Percentiles rank a stretch among this genome's conserved stretches.
Evolutionary conservation across 53 echinoderm and acorn worm genomes (phyloP).

Genomic region (Echinarachnius parma): DNA sequence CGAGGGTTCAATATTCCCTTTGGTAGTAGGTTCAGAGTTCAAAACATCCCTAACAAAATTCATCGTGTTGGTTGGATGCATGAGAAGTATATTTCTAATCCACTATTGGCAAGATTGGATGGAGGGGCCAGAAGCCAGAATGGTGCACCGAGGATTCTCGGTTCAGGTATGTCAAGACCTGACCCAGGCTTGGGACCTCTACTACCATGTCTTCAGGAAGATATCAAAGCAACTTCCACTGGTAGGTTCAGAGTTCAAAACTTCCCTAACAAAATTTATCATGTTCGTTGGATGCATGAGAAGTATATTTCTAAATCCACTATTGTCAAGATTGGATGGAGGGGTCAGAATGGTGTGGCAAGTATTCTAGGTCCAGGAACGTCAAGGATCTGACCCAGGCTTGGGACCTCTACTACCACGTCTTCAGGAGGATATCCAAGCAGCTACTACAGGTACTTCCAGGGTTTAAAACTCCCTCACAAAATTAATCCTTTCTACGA

Average conservation of each 20-base stretch:
- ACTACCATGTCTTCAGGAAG: slow-evolving; percentile 94
- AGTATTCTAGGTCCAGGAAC: slow-evolving; percentile 86
- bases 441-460: slow-evolving; percentile 98
- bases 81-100: too few relatives aligned
- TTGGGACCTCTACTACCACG: slow-evolving; percentile 99
- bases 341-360: slow-evolving; percentile 94
- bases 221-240: slow-evolving; percentile 96
- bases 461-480: too few relatives aligned
- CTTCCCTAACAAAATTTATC: too few relatives aligned
- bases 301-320: too few relatives aligned
- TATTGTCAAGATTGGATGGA: slow-evolving; percentile 95
- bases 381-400: slow-evolving; percentile 96
- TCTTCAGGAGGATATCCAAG: slow-evolving; percentile 91
- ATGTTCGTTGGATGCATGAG: too few relatives aligned
- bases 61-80: too few relatives aligned
- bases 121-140: slow-evolving; percentile 95
- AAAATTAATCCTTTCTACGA: too few relatives aligned
- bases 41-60: too few relatives aligned
- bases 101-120: slow-evolving; percentile 89
- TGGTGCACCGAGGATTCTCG: slow-evolving; percentile 95
- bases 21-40: too few relatives aligned
- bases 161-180: slow-evolving; percentile 91
- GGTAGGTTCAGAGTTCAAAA: too few relatives aligned
- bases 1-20: too few relatives aligned
- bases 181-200: slow-evolving; percentile 97